These are phyloP conservation scores for Periparus ater DNA, from an alignment of 2,797 vertebrate genomes.

Conservation along the genomic window DNA sequence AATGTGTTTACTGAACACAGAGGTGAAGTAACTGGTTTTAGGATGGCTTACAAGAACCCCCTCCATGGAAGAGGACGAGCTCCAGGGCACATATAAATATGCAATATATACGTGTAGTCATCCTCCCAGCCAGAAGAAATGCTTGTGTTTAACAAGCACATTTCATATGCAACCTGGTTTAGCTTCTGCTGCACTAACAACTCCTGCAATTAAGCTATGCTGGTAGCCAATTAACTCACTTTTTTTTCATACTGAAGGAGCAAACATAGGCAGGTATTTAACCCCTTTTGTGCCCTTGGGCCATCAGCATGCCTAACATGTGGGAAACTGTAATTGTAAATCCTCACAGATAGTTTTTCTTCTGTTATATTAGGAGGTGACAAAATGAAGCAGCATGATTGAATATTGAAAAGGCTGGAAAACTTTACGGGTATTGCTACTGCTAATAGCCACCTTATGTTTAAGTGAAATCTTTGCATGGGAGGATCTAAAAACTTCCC, in stretches of 20 bases:
- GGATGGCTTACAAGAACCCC: slow-evolving; percentile 18
- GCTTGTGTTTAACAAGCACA: slow-evolving; percentile 20
- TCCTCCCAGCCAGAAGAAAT: slow-evolving; percentile 30
- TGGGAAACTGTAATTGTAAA: background rate
- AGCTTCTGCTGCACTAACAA: slow-evolving; percentile 36
- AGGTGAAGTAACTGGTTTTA: slow-evolving; percentile 30
- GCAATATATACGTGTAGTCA: background rate
- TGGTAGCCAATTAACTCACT: slow-evolving; percentile 14
- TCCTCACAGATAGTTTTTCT: background rate
- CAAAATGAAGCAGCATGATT: slow-evolving; percentile 1
- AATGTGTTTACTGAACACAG: slow-evolving; percentile 43
- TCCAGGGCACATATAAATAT: slow-evolving; percentile 51
- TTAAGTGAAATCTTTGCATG: slow-evolving; percentile 52
- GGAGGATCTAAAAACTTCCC: slow-evolving; percentile 50
- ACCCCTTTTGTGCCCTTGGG: background rate
- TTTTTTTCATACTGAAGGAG: background rate
- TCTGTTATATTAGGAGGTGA: slow-evolving; percentile 15
- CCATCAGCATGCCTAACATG: background rate
- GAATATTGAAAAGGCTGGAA: slow-evolving; percentile 47
- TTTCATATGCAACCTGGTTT: slow-evolving; percentile 41
- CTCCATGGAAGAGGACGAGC: slow-evolving; percentile 33
- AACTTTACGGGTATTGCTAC: slow-evolving; percentile 30
- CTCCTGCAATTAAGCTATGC: slow-evolving; percentile 32
- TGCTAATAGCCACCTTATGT: slow-evolving; percentile 57
- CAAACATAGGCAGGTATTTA: slow-evolving; percentile 25